A percentile compares a stretch with the other conserved stretches of the same genome.
phyloP scores from a whole-genome alignment of 2,888 invertebrate genomes.

The Lithosia quadra region DNA sequence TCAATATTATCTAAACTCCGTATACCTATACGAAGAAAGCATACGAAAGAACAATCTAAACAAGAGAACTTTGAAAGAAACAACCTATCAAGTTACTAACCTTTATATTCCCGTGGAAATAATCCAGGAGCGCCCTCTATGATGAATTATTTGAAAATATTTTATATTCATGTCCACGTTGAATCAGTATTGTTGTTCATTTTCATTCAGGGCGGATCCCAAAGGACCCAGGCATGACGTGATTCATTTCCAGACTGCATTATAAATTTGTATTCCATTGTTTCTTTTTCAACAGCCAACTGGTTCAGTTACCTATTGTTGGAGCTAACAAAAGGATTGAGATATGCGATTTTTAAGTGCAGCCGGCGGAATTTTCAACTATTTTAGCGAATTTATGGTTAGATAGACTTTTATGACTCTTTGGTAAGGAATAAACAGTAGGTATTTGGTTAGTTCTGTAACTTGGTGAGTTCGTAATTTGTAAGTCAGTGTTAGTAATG shows the following conservation, averaged over 20 bases:
- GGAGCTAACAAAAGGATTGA: slow-evolving; percentile 74
- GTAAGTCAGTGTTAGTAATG: not conserved
- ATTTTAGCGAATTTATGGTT: slow-evolving; percentile 45
- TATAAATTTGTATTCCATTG: slow-evolving; percentile 83
- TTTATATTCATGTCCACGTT: slow-evolving; percentile 64
- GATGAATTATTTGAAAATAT: slow-evolving; percentile 58
- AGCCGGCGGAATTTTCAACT: slow-evolving; percentile 52
- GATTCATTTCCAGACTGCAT: slow-evolving; percentile 83
- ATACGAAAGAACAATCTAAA: slow-evolving; percentile 28
- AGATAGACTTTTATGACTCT: slow-evolving; percentile 23
- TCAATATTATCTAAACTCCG: slow-evolving; percentile 4
- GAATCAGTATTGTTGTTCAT: slow-evolving; percentile 77
- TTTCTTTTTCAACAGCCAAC: slow-evolving; percentile 78
- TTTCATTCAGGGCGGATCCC: slow-evolving; percentile 75
- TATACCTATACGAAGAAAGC: slow-evolving; percentile 8
- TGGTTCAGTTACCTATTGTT: slow-evolving; percentile 80
- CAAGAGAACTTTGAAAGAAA: slow-evolving; percentile 23
- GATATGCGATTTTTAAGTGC: slow-evolving; percentile 76
- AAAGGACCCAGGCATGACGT: slow-evolving; percentile 74
- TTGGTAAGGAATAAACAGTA: slow-evolving; percentile 11
- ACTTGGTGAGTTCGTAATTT: not conserved
- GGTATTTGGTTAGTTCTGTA: not conserved
- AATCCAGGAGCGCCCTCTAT: slow-evolving; percentile 33
- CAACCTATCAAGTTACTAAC: slow-evolving; percentile 28
- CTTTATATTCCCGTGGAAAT: slow-evolving; percentile 33